phyloP scores from a whole-genome alignment of 2,888 invertebrate species.

The Pelosia muscerda region DNA sequence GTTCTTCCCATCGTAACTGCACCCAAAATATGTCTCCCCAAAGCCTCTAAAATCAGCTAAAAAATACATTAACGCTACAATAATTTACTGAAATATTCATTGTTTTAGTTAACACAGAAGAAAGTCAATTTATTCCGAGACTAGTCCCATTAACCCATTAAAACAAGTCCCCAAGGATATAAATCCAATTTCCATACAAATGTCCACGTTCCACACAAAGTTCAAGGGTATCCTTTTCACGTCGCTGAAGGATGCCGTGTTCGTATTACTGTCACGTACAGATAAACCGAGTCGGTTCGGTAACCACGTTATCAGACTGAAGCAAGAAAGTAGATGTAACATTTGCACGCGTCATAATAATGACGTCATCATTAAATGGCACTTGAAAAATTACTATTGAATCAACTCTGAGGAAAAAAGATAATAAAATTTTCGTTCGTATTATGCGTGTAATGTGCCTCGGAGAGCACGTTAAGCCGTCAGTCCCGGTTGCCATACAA shows the following conservation, averaged over 20 bases:
- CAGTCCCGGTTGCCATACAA: no score
- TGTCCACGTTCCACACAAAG: background rate
- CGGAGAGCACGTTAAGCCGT: no score
- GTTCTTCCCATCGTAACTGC: no score
- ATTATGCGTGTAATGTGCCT: no score
- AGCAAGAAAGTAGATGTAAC: background rate
- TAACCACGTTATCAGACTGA: background rate
- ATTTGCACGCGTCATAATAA: background rate
- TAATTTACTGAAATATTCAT: no score
- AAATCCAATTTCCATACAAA: slow-evolving; percentile 11
- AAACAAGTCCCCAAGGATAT: background rate
- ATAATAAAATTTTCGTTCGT: background rate
- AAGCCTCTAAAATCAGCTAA: no score
- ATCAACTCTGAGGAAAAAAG: no score
- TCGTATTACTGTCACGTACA: slow-evolving; percentile 5
- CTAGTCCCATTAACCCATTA: background rate
- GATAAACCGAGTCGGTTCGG: background rate
- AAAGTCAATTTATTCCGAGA: background rate
- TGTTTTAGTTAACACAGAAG: no score
- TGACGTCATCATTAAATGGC: background rate
- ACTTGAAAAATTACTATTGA: background rate
- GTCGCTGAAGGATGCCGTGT: background rate
- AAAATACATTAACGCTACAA: no score
- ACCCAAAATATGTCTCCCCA: no score
- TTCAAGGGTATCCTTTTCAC: background rate